Base-by-base conservation (phyloP, 2,888 invertebrate genomes). In the Isotomurus palustris region DNA sequence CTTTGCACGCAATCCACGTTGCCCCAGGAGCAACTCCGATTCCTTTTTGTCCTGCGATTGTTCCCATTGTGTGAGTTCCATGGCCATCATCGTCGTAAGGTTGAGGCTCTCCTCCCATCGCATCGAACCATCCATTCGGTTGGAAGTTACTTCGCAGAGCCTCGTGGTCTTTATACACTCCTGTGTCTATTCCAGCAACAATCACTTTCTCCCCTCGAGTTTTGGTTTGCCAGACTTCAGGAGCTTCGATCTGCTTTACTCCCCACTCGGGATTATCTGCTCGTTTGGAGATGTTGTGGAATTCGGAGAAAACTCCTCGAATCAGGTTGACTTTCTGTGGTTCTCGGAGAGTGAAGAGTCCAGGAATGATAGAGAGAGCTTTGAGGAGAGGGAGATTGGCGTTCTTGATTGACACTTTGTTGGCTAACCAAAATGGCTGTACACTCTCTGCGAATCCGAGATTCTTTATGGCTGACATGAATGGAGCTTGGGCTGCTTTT, bases 151-250 rank as follows among this genome's bases (percentile, higher is more conserved):
- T 19, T 19, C 17, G 10, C 6, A 40, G 40, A 10, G 40, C 10
- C 19, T 40, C 40, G 17, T 40, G 40, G 6, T 40, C 40, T 6
- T 19, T n/a, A 6, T 10, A n/a, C 6, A 40, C 40, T 10, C 40
- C 40, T 6, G 40, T 40, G 17, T 40, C 40, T 40, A 40, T 40
- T 40, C 40, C 40, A n/a, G 40, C 40, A 6, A 40, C 40, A 6
- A 40, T 19, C 6, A 40, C 40, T 6, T n/a, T n/a, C 6, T 10
- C 40, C 19, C 40, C 40, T 17, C 40, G 10, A 6, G 40, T 40
- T 19, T 6, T 6, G 17, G 10, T 6, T 6, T 10, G 6, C 40
- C 40, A 40, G 6, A 40, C 40, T 6, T 10, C 8, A 10, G 40
- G 40, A n/a, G 40, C 40, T 17, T 40, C 14, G 19, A 40, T 40